Conservation (phyloP, 2,888 invertebrate species). For the Agrilus cyanescens region DNA sequence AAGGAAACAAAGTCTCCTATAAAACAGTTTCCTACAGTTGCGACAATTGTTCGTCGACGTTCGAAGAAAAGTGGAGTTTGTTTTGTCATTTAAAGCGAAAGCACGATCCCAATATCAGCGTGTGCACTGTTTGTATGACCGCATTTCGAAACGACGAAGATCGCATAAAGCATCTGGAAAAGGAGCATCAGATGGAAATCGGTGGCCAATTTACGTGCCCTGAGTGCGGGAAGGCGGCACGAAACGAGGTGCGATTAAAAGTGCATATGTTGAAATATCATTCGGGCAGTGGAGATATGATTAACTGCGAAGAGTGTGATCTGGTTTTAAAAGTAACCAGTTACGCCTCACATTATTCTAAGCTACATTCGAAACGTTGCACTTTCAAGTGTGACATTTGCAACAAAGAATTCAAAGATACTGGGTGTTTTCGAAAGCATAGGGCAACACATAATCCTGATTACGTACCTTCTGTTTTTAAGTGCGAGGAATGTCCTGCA, state of each 20-base stretch:
- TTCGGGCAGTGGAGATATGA: no score
- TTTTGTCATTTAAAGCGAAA: no score
- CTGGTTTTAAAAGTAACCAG: no score
- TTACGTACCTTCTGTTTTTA: conserved; percentile 1
- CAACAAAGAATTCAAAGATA: background rate
- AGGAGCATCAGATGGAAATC: background rate
- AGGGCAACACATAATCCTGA: conserved; percentile 2
- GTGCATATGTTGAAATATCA: conserved; percentile 13
- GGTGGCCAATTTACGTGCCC: conserved; percentile 15
- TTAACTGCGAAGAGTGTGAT: no score
- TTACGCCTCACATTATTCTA: background rate
- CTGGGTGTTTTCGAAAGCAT: background rate
- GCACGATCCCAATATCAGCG: no score
- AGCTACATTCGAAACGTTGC: background rate
- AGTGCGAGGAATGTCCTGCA: conserved; percentile 2
- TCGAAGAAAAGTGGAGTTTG: no score
- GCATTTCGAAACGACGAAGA: no score
- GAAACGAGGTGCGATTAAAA: conserved; percentile 7
- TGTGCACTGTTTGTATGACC: no score
- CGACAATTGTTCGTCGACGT: no score
- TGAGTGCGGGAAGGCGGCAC: conserved; percentile 14
- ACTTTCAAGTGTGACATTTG: conserved; percentile 5
- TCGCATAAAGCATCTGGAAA: no score
- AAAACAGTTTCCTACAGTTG: no score
- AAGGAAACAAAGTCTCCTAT: no score